Conservation (phyloP, 2,113 vertebrate species). For the Barbus barbus region DNA sequence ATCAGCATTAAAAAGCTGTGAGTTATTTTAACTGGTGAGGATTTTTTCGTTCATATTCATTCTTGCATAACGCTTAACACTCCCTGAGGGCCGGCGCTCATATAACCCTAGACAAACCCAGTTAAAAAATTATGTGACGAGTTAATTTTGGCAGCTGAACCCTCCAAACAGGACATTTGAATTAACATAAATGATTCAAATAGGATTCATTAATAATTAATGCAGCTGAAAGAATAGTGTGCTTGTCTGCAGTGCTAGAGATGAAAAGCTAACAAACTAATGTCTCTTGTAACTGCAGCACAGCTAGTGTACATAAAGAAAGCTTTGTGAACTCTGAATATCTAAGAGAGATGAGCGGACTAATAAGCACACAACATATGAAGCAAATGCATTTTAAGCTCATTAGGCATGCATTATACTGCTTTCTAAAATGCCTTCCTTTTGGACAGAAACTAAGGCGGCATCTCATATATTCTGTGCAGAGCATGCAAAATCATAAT, state of each 20-base stretch:
- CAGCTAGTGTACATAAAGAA: constrained; percentile 28
- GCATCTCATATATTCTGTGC: background rate
- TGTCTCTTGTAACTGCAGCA: background rate
- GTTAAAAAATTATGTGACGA: background rate
- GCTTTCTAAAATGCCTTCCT: background rate
- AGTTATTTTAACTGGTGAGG: background rate
- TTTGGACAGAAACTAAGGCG: background rate
- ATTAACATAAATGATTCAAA: background rate
- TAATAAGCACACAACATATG: background rate
- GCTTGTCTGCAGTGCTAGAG: background rate
- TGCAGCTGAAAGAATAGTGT: background rate
- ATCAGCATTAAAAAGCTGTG: background rate
- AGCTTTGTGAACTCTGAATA: constrained; percentile 49
- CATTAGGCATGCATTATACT: background rate
- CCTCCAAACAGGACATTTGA: background rate
- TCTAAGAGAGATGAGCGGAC: constrained; percentile 14
- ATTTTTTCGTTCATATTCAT: background rate
- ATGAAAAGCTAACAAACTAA: constrained; percentile 8
- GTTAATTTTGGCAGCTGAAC: background rate
- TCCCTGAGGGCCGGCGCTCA: background rate
- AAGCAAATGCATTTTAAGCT: background rate
- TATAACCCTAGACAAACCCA: background rate
- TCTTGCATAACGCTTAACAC: background rate
- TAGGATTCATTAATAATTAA: background rate
- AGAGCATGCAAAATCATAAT: background rate